Base-by-base conservation (phyloP, 2,888 invertebrate genomes). In the Trissoscelio sp. region DNA sequence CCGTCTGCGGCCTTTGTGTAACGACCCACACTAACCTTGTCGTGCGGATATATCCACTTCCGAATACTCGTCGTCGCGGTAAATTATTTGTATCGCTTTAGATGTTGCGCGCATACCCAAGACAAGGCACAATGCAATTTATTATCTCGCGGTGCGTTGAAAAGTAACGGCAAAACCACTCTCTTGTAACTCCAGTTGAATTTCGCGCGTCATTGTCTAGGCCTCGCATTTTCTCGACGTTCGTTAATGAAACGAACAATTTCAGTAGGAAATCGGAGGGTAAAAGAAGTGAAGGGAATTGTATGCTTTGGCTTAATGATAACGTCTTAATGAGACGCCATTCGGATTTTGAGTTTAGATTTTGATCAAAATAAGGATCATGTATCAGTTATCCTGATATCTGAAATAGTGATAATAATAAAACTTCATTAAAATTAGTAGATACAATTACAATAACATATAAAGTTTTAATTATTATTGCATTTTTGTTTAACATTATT, bases 1-100 rank as follows among this genome's bases (percentile, higher is more conserved):
- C 58, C 57, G 48, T 34, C 44, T 11, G 44, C 11, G 12, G 57
- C 20, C 72, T 60, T 51, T 58, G 60, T 72, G 51, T 18, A 51
- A 60, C 51, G 14, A 51, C 39, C 44, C 46, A 34, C 51, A 12
- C 24, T 72, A 60, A 60, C 60, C 37, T 70, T 58, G 16, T 44
- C 48, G 20, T n/a, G n/a, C 20, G 58, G 46, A n/a, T 67, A 18
- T 53, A 67, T 46, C 46, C 62, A 14, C 51, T 62, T 55, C 64
- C 60, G 57, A 37, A 48, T 51, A 51, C 48, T 44, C 60, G 37
- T 51, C 12, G 42, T n/a, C 34, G 53, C 39, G 51, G 53, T 37
- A 51, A 72, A 72, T 75, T 75, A 66, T 75, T 48, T 57, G 48
- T 34, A 46, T 46, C 46, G 31, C 44, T 48, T 39, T 39, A 48